Percentiles rank a stretch among this genome's conserved stretches.
phyloP scores from a whole-genome alignment of 2,888 invertebrate species.

The Periphyllus acericola region DNA sequence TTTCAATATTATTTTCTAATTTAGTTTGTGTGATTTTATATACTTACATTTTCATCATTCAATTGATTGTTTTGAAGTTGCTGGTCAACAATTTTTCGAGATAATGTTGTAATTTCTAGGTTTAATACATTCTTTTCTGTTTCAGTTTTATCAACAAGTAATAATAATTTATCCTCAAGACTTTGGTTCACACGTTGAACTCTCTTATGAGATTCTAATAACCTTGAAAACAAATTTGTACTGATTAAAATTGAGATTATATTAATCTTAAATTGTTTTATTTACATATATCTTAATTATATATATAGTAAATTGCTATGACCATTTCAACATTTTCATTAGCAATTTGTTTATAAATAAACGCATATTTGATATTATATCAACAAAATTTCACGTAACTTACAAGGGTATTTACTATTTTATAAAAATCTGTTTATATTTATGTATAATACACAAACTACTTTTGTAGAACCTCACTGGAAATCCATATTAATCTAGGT shows the following conservation, averaged over 20 bases:
- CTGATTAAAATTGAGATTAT: not conserved
- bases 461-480: no score
- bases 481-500: no score
- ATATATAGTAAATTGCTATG: not conserved
- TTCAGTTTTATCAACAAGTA: constrained; percentile 91
- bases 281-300: not conserved
- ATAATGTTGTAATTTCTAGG: constrained; percentile 86
- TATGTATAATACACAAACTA: no score
- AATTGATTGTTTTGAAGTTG: constrained; percentile 84
- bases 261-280: not conserved
- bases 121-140: constrained; percentile 87
- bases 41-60: constrained; percentile 85
- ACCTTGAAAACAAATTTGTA: constrained; percentile 69
- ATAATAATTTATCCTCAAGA: constrained; percentile 91
- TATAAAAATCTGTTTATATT: no score
- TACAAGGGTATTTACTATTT: no score
- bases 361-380: no score
- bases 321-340: not conserved
- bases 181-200: constrained; percentile 95
- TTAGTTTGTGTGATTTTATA: no score
- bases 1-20: no score
- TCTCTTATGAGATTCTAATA: constrained; percentile 92
- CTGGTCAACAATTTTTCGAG: constrained; percentile 84
- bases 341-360: not conserved
- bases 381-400: no score